Evolutionary conservation across 2,797 vertebrate species (phyloP).

Genomic region (Gallirallus australis): DNA sequence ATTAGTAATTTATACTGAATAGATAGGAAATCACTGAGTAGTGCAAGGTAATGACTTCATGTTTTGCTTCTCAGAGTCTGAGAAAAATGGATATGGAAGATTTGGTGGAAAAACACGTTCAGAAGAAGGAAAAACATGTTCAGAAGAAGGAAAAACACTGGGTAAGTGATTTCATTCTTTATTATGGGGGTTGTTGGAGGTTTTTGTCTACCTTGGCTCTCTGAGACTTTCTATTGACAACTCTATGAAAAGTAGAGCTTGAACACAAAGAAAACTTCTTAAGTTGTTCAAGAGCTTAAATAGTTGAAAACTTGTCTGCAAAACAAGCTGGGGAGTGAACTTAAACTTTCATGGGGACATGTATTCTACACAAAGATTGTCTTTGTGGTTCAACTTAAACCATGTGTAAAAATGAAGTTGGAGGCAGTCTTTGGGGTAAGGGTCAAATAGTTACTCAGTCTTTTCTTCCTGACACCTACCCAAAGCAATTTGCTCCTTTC

Average conservation of each 20-base stretch:
- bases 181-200: background rate
- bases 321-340: background rate
- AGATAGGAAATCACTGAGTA: background rate
- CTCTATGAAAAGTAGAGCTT: background rate
- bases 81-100: conserved; percentile 47
- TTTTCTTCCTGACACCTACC: conserved; percentile 6
- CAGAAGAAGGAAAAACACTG: background rate
- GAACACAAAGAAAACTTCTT: background rate
- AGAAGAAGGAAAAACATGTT: conserved; percentile 3
- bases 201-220: background rate
- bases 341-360: background rate
- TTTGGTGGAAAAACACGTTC: background rate
- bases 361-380: background rate
- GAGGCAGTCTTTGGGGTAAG: background rate
- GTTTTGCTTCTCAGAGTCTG: conserved; percentile 55
- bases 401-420: conserved; percentile 18
- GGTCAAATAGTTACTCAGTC: background rate
- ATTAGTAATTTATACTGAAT: background rate
- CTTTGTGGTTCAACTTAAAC: conserved; percentile 25
- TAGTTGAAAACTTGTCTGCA: background rate
- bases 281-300: background rate
- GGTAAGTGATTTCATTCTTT: conserved; percentile 30
- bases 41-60: background rate
- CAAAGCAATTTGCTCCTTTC: background rate
- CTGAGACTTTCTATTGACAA: background rate